phyloP scores from a whole-genome alignment of 2,797 vertebrate species.

The Miichthys miiuy region DNA sequence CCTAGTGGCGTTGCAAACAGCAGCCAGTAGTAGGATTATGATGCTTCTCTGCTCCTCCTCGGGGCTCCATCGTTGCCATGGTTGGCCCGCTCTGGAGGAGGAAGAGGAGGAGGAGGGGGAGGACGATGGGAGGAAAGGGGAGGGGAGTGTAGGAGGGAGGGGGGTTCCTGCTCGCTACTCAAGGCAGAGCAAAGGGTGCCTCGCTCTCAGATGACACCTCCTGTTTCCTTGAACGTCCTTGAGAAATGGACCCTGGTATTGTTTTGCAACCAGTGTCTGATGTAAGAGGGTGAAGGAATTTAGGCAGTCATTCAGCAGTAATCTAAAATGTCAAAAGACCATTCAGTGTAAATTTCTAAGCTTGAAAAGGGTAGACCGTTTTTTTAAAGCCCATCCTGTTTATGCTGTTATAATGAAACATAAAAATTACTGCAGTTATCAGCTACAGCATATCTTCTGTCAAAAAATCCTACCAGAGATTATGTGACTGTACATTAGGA shows the following conservation, averaged over 20 bases:
- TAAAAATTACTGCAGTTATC: slow-evolving; percentile 12
- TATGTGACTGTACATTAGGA: not conserved
- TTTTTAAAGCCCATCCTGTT: slow-evolving; percentile 20
- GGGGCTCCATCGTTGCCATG: slow-evolving; percentile 82
- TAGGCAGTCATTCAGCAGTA: slow-evolving; percentile 21
- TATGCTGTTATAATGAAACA: not conserved
- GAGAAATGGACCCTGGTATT: slow-evolving; percentile 65
- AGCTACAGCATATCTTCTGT: slow-evolving; percentile 8
- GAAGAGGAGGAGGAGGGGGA: slow-evolving; percentile 46
- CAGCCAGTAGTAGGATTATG: slow-evolving; percentile 80
- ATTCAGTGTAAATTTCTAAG: slow-evolving; percentile 15
- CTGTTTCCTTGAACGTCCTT: slow-evolving; percentile 69
- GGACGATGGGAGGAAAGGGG: slow-evolving; percentile 67
- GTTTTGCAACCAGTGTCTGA: slow-evolving; percentile 41
- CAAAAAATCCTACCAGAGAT: not conserved
- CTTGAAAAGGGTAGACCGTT: not conserved
- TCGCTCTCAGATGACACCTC: slow-evolving; percentile 72
- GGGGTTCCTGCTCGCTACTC: slow-evolving; percentile 71
- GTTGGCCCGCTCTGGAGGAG: slow-evolving; percentile 72
- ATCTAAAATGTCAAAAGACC: slow-evolving; percentile 50
- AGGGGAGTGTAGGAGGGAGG: slow-evolving; percentile 60
- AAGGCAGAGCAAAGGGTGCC: slow-evolving; percentile 70
- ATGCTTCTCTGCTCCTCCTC: slow-evolving; percentile 80
- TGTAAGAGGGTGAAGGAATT: slow-evolving; percentile 20
- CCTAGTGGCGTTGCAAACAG: slow-evolving; percentile 69